Evolutionary conservation across 35 echinoderm and acorn worm genomes (phyloP).

Genomic region (Ophiothrix spiculata): DNA sequence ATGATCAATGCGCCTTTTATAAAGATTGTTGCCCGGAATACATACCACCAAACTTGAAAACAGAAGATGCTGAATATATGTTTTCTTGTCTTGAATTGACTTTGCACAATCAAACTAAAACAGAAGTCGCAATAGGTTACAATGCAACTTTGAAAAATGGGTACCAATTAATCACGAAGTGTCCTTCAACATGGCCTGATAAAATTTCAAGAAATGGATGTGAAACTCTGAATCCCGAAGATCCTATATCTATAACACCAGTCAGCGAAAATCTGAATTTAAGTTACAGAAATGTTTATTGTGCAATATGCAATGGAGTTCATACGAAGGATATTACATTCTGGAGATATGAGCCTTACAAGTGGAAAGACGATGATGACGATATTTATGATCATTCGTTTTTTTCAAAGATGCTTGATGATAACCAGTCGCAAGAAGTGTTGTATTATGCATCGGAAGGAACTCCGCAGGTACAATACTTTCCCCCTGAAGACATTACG

Average conservation of each 20-base stretch:
- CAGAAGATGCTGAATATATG: background rate
- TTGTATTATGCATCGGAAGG: background rate
- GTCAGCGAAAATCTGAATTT: background rate
- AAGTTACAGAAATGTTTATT: conserved; percentile 13
- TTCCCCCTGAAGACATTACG: background rate
- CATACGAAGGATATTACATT: background rate
- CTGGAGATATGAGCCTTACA: background rate
- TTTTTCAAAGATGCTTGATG: background rate
- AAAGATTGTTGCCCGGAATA: background rate
- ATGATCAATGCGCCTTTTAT: background rate
- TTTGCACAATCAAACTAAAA: background rate
- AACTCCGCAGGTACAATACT: background rate
- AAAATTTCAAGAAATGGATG: background rate
- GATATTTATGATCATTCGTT: too few species aligned
- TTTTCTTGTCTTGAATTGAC: background rate
- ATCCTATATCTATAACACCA: background rate
- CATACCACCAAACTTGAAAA: background rate
- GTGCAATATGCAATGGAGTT: conserved; percentile 5
- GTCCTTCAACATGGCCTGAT: background rate
- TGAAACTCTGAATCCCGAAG: background rate
- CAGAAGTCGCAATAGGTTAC: background rate
- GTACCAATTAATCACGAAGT: background rate
- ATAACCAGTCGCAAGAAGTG: background rate
- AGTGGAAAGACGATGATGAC: background rate
- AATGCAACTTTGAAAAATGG: background rate